Percentiles rank a stretch among this genome's conserved stretches.
Conservation (phyloP, 2,888 invertebrate species). For the Oxycera nigricornis region DNA sequence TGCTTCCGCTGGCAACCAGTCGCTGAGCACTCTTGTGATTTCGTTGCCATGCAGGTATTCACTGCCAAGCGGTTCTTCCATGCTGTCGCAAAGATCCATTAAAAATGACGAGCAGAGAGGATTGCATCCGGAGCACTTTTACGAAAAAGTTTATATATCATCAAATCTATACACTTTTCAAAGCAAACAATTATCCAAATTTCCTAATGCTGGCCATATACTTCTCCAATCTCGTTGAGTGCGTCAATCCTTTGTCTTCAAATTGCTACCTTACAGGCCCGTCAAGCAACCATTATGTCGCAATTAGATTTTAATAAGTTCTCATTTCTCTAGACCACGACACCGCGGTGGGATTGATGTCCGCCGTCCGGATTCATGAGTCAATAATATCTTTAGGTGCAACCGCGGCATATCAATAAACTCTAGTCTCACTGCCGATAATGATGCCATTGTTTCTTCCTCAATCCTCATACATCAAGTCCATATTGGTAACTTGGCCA, state of each 20-base stretch:
- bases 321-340: slow-evolving; percentile 30
- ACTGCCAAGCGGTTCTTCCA: slow-evolving; percentile 50
- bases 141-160: too few species aligned
- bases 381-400: not conserved
- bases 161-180: too few species aligned
- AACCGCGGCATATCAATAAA: slow-evolving; percentile 25
- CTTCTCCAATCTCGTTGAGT: too few species aligned
- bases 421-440: slow-evolving; percentile 19
- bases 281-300: slow-evolving; percentile 31
- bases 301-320: slow-evolving; percentile 41
- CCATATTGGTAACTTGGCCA: not conserved
- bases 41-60: slow-evolving; percentile 53
- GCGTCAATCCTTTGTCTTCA: slow-evolving; percentile 27
- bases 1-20: slow-evolving; percentile 50
- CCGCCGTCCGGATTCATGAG: slow-evolving; percentile 1
- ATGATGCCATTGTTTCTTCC: slow-evolving; percentile 32
- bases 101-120: slow-evolving; percentile 54
- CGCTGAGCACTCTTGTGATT: slow-evolving; percentile 55
- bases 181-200: too few species aligned
- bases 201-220: too few species aligned
- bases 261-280: slow-evolving; percentile 26
- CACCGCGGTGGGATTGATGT: slow-evolving; percentile 11
- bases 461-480: not conserved
- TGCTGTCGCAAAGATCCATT: slow-evolving; percentile 58
- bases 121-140: slow-evolving; percentile 55